These are phyloP conservation scores for Hirtodrosophila duncani DNA, from an alignment of 2,888 invertebrate species.

Conservation along the genomic window DNA sequence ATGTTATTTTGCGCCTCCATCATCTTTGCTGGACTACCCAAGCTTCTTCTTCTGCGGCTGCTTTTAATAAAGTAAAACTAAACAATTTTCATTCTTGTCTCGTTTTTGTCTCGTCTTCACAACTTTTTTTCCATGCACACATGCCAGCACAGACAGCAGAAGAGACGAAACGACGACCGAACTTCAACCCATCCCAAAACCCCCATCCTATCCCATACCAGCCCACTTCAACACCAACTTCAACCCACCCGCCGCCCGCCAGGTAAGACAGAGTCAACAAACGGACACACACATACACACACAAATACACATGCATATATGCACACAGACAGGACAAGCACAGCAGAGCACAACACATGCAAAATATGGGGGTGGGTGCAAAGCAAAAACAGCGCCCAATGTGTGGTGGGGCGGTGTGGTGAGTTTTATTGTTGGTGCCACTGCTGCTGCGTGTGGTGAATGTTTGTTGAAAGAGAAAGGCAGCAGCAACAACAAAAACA, in stretches of 20 bases:
- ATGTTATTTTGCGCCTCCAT: slow-evolving; percentile 5
- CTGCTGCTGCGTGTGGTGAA: slow-evolving; percentile 40
- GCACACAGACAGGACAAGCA: slow-evolving; percentile 25
- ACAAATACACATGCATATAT: slow-evolving; percentile 26
- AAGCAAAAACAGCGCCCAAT: slow-evolving; percentile 35
- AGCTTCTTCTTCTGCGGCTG: slow-evolving; percentile 28
- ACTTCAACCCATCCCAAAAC: slow-evolving; percentile 11
- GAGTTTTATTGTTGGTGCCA: slow-evolving; percentile 33
- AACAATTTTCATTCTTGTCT: slow-evolving; percentile 74
- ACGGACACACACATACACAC: slow-evolving; percentile 57
- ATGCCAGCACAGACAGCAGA: slow-evolving; percentile 15
- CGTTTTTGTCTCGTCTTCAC: slow-evolving; percentile 62
- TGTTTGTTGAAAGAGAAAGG: slow-evolving; percentile 67
- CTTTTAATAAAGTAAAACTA: slow-evolving; percentile 73
- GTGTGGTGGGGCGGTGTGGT: slow-evolving; percentile 39
- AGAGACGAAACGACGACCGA: slow-evolving; percentile 33
- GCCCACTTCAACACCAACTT: slow-evolving; percentile 20
- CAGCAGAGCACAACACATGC: slow-evolving; percentile 28
- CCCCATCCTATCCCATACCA: slow-evolving; percentile 23
- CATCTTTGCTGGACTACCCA: background rate
- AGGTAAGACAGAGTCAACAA: slow-evolving; percentile 66
- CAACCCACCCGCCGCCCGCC: slow-evolving; percentile 33
- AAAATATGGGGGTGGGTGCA: slow-evolving; percentile 39
- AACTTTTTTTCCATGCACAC: slow-evolving; percentile 28
- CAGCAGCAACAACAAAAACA: slow-evolving; percentile 41